Conservation (phyloP, 2,113 vertebrate genomes). For the Leptocoma aspasia region DNA sequence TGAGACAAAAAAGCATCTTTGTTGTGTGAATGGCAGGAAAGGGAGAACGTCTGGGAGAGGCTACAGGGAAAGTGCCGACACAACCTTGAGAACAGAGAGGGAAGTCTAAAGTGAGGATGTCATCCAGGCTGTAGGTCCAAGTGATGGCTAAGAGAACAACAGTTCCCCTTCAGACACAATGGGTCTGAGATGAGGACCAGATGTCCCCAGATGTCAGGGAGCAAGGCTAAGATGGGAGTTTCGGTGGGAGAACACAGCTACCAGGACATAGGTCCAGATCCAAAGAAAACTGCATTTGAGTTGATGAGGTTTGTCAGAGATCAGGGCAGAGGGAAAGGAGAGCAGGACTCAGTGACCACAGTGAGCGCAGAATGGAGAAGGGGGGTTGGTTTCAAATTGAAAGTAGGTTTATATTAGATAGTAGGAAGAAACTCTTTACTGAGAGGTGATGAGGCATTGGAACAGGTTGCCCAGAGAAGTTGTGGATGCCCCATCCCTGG, state of each 20-base stretch:
- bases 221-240: neutral
- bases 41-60: neutral
- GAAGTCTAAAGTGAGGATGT: neutral
- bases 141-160: neutral
- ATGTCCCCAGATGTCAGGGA: neutral
- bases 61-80: neutral
- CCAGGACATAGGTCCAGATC: neutral
- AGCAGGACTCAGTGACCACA: neutral
- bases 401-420: neutral
- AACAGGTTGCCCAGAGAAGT: neutral
- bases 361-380: neutral
- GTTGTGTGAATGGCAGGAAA: neutral
- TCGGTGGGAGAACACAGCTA: neutral
- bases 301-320: neutral
- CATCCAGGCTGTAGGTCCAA: neutral
- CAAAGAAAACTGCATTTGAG: neutral
- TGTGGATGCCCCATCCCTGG: neutral
- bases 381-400: neutral
- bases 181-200: neutral
- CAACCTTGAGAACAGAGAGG: neutral
- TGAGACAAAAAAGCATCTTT: neutral
- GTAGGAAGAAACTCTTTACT: neutral
- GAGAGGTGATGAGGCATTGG: neutral
- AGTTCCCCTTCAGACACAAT: fast-evolving
- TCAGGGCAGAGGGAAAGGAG: neutral